phyloP scores from a whole-genome alignment of 2,888 invertebrate genomes.

The Piscicola geometra region DNA sequence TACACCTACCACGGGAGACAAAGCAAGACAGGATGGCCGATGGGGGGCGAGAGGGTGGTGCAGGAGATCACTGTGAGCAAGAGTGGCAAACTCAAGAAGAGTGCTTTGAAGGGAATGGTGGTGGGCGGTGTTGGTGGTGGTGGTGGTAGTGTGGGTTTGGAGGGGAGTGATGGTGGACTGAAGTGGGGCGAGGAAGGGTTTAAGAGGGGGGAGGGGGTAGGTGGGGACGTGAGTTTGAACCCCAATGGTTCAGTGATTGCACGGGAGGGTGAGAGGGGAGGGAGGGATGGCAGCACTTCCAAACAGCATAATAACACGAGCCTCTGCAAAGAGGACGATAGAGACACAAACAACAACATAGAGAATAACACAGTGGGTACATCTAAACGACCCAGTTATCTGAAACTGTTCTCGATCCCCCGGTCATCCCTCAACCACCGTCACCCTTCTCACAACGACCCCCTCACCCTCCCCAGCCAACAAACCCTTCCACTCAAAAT shows the following conservation, averaged over 20 bases:
- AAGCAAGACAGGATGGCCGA: background rate
- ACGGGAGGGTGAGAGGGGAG: too few species aligned
- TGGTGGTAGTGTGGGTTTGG: background rate
- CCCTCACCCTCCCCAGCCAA: too few species aligned
- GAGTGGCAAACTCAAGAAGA: background rate
- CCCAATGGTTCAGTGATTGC: background rate
- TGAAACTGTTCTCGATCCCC: constrained; percentile 1
- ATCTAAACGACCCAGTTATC: background rate
- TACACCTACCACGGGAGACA: constrained; percentile 2
- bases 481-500: background rate
- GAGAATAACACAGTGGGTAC: background rate
- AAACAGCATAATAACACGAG: too few species aligned
- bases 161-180: background rate
- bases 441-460: too few species aligned
- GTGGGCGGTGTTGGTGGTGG: background rate
- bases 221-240: background rate
- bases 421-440: background rate
- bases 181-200: too few species aligned
- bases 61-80: background rate
- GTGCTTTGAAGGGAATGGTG: background rate
- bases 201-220: background rate
- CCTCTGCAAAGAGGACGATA: background rate
- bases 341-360: too few species aligned
- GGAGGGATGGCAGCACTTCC: too few species aligned
- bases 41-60: background rate